Evolutionary conservation across 2,888 invertebrate genomes (phyloP).

Genomic region (Tigriopus californicus): DNA sequence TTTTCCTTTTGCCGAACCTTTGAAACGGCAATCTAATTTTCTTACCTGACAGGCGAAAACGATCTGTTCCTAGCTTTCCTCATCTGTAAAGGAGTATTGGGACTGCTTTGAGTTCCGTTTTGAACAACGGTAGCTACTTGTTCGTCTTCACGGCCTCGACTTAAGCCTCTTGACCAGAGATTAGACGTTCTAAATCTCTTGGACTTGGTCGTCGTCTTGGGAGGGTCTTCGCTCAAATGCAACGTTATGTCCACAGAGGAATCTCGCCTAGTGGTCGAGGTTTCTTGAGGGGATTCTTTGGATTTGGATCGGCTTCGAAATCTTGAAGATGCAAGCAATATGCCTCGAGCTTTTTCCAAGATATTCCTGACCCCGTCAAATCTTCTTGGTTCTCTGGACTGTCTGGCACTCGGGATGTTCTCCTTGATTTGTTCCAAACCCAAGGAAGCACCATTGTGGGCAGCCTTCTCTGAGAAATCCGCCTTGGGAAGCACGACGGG

Average conservation of each 20-base stretch:
- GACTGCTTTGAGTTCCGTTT: neutral
- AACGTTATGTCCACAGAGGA: no score
- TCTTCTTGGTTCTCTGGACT: neutral
- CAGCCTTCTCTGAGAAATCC: neutral
- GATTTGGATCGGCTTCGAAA: neutral
- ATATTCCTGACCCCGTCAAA: neutral
- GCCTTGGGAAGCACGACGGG: neutral
- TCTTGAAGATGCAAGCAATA: neutral
- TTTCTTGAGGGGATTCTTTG: neutral
- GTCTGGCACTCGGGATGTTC: neutral
- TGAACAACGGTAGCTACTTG: neutral
- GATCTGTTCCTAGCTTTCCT: constrained; percentile 47
- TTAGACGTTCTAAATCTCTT: no score
- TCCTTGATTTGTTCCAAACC: neutral
- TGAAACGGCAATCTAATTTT: neutral
- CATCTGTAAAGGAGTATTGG: neutral
- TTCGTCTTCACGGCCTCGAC: neutral
- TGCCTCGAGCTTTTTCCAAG: constrained; percentile 1
- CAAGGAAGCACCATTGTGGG: neutral
- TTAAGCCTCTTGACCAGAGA: no score
- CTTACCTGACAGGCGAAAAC: constrained; percentile 50
- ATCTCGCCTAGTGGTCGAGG: no score
- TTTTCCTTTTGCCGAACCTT: no score
- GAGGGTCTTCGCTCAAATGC: neutral
- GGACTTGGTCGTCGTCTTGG: neutral